A percentile compares a stretch with the other conserved stretches of the same genome.
These are phyloP conservation scores for Mus spicilegus DNA, from an alignment of 2,113 vertebrate species.

Conservation along the genomic window DNA sequence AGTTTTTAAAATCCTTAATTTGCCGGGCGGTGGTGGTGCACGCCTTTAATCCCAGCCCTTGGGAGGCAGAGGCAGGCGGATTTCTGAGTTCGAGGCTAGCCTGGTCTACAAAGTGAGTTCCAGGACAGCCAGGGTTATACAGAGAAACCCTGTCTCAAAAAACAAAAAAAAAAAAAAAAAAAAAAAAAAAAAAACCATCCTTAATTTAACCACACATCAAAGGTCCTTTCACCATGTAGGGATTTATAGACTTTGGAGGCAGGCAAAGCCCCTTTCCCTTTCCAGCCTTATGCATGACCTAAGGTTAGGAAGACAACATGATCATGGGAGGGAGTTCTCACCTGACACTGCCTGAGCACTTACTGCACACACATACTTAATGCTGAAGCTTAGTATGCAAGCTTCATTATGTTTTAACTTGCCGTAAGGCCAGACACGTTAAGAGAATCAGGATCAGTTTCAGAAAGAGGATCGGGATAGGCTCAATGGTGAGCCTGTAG, in stretches of 20 bases:
- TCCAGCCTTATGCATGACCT: not conserved
- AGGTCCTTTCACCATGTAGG: not conserved
- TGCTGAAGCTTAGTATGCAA: not conserved
- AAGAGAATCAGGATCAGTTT: conserved; percentile 29
- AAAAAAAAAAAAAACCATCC: not conserved
- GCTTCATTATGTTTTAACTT: conserved; percentile 51
- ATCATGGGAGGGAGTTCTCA: not conserved
- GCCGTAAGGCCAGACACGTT: conserved; percentile 14
- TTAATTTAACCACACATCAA: not conserved
- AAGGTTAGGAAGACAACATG: not conserved
- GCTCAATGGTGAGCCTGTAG: not conserved
- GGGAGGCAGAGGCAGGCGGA: too few relatives aligned
- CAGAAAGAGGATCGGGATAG: not conserved
- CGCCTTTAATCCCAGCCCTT: too few relatives aligned
- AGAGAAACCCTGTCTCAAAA: too few relatives aligned
- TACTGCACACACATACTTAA: not conserved
- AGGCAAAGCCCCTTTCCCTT: not conserved
- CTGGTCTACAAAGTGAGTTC: too few relatives aligned
- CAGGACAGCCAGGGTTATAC: too few relatives aligned
- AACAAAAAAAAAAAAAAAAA: too few relatives aligned
- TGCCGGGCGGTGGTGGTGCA: too few relatives aligned
- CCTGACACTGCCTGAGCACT: not conserved
- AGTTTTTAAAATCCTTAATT: not conserved
- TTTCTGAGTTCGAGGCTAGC: too few relatives aligned
- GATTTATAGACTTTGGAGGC: not conserved